Evolutionary conservation across 2,888 invertebrate species (phyloP), one percentile per base, ranked within the genome.

Genomic region (Andrena camellia): DNA sequence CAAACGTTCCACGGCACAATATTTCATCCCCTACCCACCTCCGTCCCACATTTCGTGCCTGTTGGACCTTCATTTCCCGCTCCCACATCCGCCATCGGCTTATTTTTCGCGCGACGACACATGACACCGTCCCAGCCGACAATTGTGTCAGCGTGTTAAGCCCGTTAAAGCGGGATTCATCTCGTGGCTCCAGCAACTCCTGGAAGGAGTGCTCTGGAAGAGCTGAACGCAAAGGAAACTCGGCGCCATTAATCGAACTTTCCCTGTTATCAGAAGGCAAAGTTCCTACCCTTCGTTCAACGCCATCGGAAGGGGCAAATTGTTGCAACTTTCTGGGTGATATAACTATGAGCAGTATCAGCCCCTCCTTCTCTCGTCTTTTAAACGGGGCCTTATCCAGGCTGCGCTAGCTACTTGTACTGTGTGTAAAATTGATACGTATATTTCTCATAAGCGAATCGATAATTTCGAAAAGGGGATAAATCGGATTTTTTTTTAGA

Each of bases 191-290:
- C 33, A 2, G 31, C 33, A 20, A n/a, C 54, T 33, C 23, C 33
- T 7, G 31, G 48, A 17, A 23, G 63, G 29, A 63, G 2, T n/a
- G 6, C 20, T n/a, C 48, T 42, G 29, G 13, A 17, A 42, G 57
- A 13, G 7, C 13, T 20, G 23, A 57, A 3, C 4, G 10, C 3
- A 29, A 33, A 20, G 26, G 76, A 20, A 50, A 64, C 69, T 64
- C 63, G 20, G 35, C 17, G 29, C 69, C 52, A 59, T 69, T 63
- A 64, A 79, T 79, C 79, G 64, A 78, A 79, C 69, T 79, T 79
- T 79, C 69, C 54, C 78, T 8, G 69, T 59, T 78, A 78, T 79
- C 59, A 33, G 26, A 3, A 59, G n/a, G 31, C 29, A 31, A 67
- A 77, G 57, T 54, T 68, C 50, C 33, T 10, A 20, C 23, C 23